Percentiles rank a stretch among this genome's conserved stretches.
Evolutionary conservation across 1,140 invertebrate genomes (phyloP).

Genomic region (Amyelois transitella): DNA sequence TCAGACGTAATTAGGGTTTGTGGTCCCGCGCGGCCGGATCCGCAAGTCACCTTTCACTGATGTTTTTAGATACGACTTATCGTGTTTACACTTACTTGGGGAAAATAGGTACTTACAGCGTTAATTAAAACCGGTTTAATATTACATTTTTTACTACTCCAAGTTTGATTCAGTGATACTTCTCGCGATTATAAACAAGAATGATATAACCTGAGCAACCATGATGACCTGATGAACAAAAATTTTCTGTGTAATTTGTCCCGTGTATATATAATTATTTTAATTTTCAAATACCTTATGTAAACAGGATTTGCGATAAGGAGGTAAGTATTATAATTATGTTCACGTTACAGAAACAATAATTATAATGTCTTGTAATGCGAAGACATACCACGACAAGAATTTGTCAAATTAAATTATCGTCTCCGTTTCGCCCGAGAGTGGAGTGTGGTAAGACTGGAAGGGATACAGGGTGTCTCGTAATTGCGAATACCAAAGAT

Average conservation of each 20-base stretch:
- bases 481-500: neutral
- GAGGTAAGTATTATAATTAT: neutral
- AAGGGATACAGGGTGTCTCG: neutral
- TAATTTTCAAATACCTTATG: neutral
- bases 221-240: too few relatives aligned
- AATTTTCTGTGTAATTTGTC: too few relatives aligned
- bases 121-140: too few relatives aligned
- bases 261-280: too few relatives aligned
- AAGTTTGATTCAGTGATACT: too few relatives aligned
- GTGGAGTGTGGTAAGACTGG: constrained; percentile 22
- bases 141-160: too few relatives aligned
- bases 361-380: neutral
- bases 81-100: neutral
- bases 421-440: constrained; percentile 43
- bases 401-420: constrained; percentile 56
- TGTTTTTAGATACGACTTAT: neutral
- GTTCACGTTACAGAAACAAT: neutral
- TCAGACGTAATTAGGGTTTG: constrained; percentile 69
- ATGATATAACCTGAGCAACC: too few relatives aligned
- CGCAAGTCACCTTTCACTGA: constrained; percentile 46
- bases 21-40: constrained; percentile 35
- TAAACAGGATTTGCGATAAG: neutral
- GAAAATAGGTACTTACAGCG: too few relatives aligned
- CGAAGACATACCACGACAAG: constrained; percentile 11
- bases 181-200: too few relatives aligned